Evolutionary conservation across 2,797 vertebrate genomes (phyloP).

Genomic region (Kryptolebias ocellatus): DNA sequence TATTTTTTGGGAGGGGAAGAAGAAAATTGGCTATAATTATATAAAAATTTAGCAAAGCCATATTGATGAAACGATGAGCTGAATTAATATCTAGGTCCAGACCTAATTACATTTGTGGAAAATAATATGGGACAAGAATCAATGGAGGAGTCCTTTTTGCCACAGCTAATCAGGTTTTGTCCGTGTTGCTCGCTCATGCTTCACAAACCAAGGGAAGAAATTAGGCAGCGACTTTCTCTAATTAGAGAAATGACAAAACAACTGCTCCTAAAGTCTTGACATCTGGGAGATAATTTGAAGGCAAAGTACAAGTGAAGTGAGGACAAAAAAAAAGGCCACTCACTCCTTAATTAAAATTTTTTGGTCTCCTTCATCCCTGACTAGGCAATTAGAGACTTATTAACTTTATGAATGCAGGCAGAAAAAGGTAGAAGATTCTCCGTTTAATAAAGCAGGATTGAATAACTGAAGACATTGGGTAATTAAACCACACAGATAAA

Average conservation of each 20-base stretch:
- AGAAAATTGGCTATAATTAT: slow-evolving; percentile 18
- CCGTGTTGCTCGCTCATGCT: slow-evolving; percentile 70
- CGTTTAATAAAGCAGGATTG: slow-evolving; percentile 51
- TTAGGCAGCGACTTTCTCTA: slow-evolving; percentile 57
- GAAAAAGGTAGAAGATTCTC: slow-evolving; percentile 59
- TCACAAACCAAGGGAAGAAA: slow-evolving; percentile 61
- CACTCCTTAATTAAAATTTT: slow-evolving; percentile 74
- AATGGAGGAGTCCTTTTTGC: slow-evolving; percentile 59
- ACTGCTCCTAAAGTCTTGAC: slow-evolving; percentile 64
- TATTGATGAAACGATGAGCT: slow-evolving; percentile 39
- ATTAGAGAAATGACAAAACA: slow-evolving; percentile 72
- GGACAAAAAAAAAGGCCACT: slow-evolving; percentile 31
- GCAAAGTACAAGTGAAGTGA: slow-evolving; percentile 47
- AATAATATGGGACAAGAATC: slow-evolving; percentile 64
- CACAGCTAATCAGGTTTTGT: slow-evolving; percentile 61
- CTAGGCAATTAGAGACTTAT: slow-evolving; percentile 64
- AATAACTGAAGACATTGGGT: slow-evolving; percentile 54
- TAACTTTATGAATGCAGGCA: slow-evolving; percentile 68
- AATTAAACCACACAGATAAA: slow-evolving; percentile 46
- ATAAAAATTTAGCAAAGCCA: slow-evolving; percentile 22
- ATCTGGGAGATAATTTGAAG: slow-evolving; percentile 69
- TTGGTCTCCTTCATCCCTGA: slow-evolving; percentile 64
- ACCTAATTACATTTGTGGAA: slow-evolving; percentile 61
- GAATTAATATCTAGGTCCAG: slow-evolving; percentile 32
- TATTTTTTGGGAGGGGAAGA: neutral